These are phyloP conservation scores for Axis porcinus DNA, from an alignment of 2,113 vertebrate species.

Conservation along the genomic window DNA sequence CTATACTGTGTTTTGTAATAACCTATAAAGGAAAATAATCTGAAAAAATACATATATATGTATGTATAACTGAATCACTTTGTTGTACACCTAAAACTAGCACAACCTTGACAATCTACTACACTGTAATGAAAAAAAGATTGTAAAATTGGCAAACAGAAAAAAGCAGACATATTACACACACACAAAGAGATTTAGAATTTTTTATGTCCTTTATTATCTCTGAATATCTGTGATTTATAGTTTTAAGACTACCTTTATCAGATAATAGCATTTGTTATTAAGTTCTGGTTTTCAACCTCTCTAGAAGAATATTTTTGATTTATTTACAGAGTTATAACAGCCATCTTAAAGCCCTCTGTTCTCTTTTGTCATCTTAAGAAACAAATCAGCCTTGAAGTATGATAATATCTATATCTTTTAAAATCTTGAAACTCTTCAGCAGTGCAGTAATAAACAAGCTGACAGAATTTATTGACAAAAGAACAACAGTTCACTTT, in stretches of 20 bases:
- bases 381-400: conserved; percentile 1
- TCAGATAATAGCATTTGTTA: conserved; percentile 15
- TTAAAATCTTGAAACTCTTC: conserved; percentile 1
- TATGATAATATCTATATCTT: conserved; percentile 7
- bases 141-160: neutral
- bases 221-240: neutral
- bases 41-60: neutral
- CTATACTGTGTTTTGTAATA: neutral
- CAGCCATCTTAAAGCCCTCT: neutral
- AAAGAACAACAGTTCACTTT: conserved; percentile 48
- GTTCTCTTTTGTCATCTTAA: neutral
- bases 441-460: conserved; percentile 43
- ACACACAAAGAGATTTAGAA: neutral
- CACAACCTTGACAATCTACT: neutral
- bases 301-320: conserved; percentile 1
- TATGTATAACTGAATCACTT: neutral
- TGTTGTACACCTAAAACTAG: neutral
- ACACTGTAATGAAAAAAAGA: neutral
- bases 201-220: neutral
- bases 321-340: conserved; percentile 3
- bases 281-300: neutral
- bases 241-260: conserved; percentile 17
- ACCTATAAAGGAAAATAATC: neutral
- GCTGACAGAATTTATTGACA: conserved; percentile 57
- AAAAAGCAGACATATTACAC: neutral